These are phyloP conservation scores for Aphrocallistes beatrix DNA, from an alignment of 37 sponge, comb jelly and placozoan genomes.

Conservation along the genomic window DNA sequence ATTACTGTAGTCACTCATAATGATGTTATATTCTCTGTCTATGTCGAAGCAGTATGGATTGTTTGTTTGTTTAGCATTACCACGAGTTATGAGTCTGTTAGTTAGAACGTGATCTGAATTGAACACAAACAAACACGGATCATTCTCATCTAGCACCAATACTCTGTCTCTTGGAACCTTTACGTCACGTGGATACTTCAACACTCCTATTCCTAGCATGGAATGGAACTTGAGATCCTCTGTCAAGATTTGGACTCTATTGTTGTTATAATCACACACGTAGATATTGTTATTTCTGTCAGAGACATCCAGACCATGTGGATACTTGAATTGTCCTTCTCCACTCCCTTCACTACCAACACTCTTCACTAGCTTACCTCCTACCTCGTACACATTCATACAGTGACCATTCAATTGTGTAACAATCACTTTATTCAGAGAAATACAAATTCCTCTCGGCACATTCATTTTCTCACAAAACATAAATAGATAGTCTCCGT, in stretches of 20 bases:
- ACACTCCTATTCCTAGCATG: not conserved
- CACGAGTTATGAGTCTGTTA: not conserved
- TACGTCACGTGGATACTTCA: not conserved
- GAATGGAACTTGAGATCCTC: not conserved
- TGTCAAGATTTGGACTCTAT: not conserved
- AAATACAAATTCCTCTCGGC: not conserved
- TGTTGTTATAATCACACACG: not conserved
- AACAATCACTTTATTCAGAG: not conserved
- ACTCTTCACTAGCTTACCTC: not conserved
- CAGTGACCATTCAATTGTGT: not conserved
- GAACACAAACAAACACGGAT: constrained; percentile 1
- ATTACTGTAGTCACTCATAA: not conserved
- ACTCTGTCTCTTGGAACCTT: not conserved
- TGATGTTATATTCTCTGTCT: not conserved
- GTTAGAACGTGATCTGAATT: not conserved
- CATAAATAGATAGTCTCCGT: not conserved
- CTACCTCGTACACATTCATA: not conserved
- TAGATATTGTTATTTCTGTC: not conserved
- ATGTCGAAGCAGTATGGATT: not conserved
- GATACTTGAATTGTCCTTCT: not conserved
- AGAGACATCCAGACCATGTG: not conserved
- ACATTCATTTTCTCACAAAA: not conserved
- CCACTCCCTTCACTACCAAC: not conserved
- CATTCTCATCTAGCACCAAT: not conserved
- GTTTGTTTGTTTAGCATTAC: not conserved